phyloP scores from a whole-genome alignment of 1,140 invertebrate genomes.

The Drosophila eugracilis region DNA sequence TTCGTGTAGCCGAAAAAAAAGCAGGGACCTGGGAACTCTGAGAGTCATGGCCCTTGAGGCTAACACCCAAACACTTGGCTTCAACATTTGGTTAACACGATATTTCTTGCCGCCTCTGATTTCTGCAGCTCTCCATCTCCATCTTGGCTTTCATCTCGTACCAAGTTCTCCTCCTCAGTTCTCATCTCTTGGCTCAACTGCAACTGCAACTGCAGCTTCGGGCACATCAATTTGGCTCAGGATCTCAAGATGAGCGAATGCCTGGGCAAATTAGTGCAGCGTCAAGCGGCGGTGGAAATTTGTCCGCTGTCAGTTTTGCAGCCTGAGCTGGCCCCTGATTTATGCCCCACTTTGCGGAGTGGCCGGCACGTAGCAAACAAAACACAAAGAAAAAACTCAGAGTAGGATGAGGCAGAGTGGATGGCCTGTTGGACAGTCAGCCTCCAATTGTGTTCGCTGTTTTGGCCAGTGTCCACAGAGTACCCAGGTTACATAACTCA shows the following conservation, averaged over 20 bases:
- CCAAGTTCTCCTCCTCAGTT: not conserved
- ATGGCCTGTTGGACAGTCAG: conserved; percentile 19
- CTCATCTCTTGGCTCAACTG: conserved; percentile 2
- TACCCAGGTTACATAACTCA: conserved; percentile 75
- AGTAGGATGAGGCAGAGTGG: not conserved
- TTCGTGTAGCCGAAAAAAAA: conserved; percentile 5
- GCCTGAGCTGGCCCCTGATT: conserved; percentile 68
- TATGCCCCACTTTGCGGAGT: conserved; percentile 65
- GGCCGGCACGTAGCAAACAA: conserved; percentile 61
- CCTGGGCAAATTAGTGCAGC: conserved; percentile 79
- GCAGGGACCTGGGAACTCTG: not conserved
- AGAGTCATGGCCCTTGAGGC: conserved; percentile 45
- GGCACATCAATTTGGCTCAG: conserved; percentile 78
- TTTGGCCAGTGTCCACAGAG: conserved; percentile 57
- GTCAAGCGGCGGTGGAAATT: conserved; percentile 75
- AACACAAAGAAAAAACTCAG: conserved; percentile 22
- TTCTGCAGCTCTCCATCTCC: conserved; percentile 32
- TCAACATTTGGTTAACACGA: conserved; percentile 79
- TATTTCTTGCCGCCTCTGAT: conserved; percentile 72
- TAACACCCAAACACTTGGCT: conserved; percentile 75
- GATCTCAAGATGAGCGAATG: conserved; percentile 76
- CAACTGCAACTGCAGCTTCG: conserved; percentile 54
- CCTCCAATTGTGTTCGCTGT: conserved; percentile 58
- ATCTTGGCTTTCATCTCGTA: conserved; percentile 13
- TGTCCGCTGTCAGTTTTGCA: conserved; percentile 79